phyloP scores from a whole-genome alignment of 2,113 vertebrate species.

The Microcebus jonahi region DNA sequence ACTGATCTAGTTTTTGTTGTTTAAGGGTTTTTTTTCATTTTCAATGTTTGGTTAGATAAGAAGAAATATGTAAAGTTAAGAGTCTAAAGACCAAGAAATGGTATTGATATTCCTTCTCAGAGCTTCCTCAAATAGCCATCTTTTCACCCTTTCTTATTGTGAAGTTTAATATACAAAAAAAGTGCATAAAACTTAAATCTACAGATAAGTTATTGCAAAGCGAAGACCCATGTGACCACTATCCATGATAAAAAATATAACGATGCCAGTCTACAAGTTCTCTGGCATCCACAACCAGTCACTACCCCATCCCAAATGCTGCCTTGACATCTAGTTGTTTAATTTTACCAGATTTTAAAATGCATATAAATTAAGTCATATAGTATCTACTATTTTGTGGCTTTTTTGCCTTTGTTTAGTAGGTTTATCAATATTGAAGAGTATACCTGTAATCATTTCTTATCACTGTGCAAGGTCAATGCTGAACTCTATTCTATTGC shows the following conservation, averaged over 20 bases:
- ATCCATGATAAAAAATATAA: neutral
- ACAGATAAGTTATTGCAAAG: neutral
- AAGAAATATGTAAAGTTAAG: neutral
- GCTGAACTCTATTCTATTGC: neutral
- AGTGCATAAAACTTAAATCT: neutral
- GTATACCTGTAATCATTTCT: neutral
- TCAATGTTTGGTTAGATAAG: neutral
- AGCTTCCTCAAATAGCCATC: neutral
- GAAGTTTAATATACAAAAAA: neutral
- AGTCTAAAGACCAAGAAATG: constrained; percentile 18
- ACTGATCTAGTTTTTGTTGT: neutral
- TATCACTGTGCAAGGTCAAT: neutral
- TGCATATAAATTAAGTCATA: neutral
- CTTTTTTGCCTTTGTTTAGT: neutral
- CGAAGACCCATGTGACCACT: neutral
- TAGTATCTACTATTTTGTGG: neutral
- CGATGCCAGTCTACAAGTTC: neutral
- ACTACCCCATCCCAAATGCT: neutral
- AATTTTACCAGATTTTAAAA: neutral
- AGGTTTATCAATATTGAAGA: neutral
- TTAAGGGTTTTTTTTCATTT: neutral
- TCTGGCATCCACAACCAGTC: neutral
- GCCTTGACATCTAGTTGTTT: neutral
- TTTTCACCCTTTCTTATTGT: constrained; percentile 2
- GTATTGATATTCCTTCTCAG: neutral